A percentile compares a stretch with the other conserved stretches of the same genome.
Evolutionary conservation across 2,113 vertebrate genomes (phyloP).

Genomic region (Etheostoma spectabile): DNA sequence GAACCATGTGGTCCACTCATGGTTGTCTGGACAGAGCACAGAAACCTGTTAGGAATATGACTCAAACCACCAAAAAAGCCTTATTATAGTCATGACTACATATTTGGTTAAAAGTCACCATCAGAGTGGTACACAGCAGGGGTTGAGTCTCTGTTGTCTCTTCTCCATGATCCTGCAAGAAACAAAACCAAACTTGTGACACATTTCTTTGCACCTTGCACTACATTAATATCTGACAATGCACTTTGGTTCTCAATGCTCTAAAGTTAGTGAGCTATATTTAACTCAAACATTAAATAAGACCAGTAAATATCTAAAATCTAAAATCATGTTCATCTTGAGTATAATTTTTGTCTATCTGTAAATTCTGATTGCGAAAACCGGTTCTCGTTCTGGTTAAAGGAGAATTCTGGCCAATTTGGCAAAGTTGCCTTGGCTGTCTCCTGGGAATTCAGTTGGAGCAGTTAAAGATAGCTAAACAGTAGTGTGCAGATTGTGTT

Average conservation of each 20-base stretch:
- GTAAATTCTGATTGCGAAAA: not conserved
- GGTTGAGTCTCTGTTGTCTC: slow-evolving; percentile 41
- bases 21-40: slow-evolving; percentile 75
- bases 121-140: slow-evolving; percentile 57
- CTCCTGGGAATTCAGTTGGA: too few relatives aligned
- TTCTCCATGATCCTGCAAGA: slow-evolving; percentile 71
- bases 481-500: too few relatives aligned
- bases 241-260: not conserved
- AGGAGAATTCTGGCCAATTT: too few relatives aligned
- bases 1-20: slow-evolving; percentile 92
- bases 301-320: not conserved
- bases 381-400: not conserved
- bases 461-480: too few relatives aligned
- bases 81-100: not conserved
- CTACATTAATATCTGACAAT: not conserved
- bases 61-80: not conserved
- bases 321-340: not conserved
- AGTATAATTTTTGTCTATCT: not conserved
- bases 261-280: not conserved
- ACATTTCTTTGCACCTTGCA: not conserved
- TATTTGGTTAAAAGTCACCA: slow-evolving; percentile 53
- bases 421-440: too few relatives aligned
- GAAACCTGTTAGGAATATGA: slow-evolving; percentile 11
- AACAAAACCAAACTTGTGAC: slow-evolving; percentile 1
- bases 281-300: not conserved